Evolutionary conservation across 2,797 vertebrate species (phyloP), one percentile per base, ranked within the genome.

Genomic region (Neomorphus geoffroyi): DNA sequence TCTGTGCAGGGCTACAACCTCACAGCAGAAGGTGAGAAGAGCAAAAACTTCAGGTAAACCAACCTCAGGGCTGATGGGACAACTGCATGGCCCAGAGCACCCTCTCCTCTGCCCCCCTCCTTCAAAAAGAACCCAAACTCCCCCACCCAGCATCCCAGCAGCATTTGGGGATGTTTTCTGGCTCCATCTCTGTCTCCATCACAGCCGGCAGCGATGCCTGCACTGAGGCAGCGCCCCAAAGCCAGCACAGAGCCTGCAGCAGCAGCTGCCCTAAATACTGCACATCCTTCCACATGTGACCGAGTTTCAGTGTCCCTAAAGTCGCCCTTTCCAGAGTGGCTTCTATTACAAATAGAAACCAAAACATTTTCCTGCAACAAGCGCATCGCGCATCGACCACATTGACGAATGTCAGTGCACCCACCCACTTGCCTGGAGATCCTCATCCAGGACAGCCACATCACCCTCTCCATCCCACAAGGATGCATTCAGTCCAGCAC

Each of bases 281-380:
- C 28, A 4, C 12, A 24, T 16, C 45, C 62, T 72, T 64, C 37
- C 27, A 46, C 0, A 1, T 0, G 0, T 7, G 33, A 18, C 32
- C 1, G 2, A 41, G 0, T 32, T 75, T 35, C 45, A 24, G 6
- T 39, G 32, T 26, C 12, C 85, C 53, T 41, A 1, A 77, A 65
- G 35, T 19, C 30, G 72, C 27, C 11, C 11, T 18, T 67, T 56
- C 50, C 24, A 24, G 5, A 5, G 46, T 2, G 4, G 43, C 23
- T 48, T 60, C 22, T 3, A 4, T 10, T 46, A 72, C 5, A 57
- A 71, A 9, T 3, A 73, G 7, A 26, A 50, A 56, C 4, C 24
- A 69, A 67, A 85, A 13, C 13, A 6, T 39, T 48, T 69, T 32
- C 26, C 62, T 57, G 5, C 28, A 78, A 17, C 27, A 13, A 87